phyloP scores from a whole-genome alignment of 2,797 vertebrate species.

The Acipenser transmontanus region DNA sequence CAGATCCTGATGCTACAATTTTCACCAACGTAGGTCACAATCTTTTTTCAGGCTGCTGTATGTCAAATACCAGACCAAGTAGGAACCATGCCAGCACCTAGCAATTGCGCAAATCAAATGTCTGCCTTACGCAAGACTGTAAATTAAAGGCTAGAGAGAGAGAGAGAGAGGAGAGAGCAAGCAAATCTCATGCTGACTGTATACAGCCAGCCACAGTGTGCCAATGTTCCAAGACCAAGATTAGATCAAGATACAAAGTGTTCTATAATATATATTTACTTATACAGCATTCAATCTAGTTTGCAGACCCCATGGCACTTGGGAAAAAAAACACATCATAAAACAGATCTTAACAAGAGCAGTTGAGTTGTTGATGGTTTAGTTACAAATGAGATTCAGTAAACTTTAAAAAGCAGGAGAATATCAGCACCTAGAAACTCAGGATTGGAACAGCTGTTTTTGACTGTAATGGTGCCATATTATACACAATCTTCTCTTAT shows the following conservation, averaged over 20 bases:
- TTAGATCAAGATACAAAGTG: neutral
- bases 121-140: neutral
- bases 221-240: neutral
- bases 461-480: too few species aligned
- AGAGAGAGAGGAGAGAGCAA: neutral
- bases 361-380: too few species aligned
- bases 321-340: too few species aligned
- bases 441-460: too few species aligned
- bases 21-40: conserved; percentile 1
- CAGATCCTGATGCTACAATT: neutral
- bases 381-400: too few species aligned
- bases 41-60: conserved; percentile 1
- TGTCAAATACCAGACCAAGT: neutral
- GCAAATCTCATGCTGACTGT: neutral
- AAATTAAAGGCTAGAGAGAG: neutral
- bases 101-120: conserved; percentile 7
- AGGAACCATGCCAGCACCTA: neutral
- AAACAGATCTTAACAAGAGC: too few species aligned
- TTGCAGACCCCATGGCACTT: too few species aligned
- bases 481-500: too few species aligned
- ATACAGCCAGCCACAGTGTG: neutral
- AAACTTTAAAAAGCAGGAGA: too few species aligned
- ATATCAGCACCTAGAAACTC: too few species aligned
- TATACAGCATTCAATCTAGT: neutral
- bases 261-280: neutral